Evolutionary conservation across 2,888 invertebrate species (phyloP).

Genomic region (Drosophila macrospina): DNA sequence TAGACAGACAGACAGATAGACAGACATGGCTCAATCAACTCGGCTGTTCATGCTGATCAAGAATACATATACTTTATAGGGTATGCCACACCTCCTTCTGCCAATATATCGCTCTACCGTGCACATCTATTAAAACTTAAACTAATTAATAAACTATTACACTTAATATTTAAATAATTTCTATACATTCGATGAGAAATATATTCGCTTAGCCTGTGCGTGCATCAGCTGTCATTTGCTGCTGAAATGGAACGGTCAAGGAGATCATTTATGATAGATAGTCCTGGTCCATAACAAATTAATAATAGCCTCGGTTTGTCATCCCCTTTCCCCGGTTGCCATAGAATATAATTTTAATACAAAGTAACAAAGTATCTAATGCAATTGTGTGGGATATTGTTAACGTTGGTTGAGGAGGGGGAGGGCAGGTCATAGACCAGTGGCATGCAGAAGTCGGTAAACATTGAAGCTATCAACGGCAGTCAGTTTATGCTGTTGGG

Average conservation of each 20-base stretch:
- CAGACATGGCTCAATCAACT: no score
- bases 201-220: background rate
- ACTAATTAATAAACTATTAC: no score
- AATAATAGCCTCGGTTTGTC: constrained; percentile 57
- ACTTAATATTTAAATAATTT: no score
- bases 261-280: constrained; percentile 60
- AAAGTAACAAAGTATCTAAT: constrained; percentile 60
- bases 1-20: no score
- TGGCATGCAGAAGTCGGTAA: constrained; percentile 45
- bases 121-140: no score
- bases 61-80: no score
- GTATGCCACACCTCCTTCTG: no score
- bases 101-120: no score
- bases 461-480: constrained; percentile 42
- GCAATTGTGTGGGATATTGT: constrained; percentile 47
- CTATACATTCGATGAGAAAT: no score
- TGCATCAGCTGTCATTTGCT: constrained; percentile 42
- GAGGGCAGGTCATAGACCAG: constrained; percentile 7
- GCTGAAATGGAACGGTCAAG: constrained; percentile 47
- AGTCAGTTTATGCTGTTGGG: constrained; percentile 40
- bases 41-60: no score
- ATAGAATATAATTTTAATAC: background rate
- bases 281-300: constrained; percentile 67
- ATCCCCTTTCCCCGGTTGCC: constrained; percentile 10
- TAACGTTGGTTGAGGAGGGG: no score